These are phyloP conservation scores for Phthorimaea operculella DNA, from an alignment of 1,140 invertebrate genomes.

Conservation along the genomic window DNA sequence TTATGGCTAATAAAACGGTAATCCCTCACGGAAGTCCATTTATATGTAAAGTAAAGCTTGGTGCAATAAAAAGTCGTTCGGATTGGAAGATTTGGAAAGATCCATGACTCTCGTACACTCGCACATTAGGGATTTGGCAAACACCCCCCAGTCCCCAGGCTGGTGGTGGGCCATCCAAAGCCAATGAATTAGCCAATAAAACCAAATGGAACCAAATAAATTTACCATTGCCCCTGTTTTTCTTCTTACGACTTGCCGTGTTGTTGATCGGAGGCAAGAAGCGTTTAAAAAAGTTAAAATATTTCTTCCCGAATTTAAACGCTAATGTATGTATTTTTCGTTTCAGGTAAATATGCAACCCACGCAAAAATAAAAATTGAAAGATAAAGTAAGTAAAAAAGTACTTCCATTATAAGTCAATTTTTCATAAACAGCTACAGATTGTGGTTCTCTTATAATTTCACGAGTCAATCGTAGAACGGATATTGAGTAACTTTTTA, in stretches of 20 bases:
- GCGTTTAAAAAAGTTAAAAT: too few species aligned
- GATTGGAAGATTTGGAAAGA: conserved; percentile 20
- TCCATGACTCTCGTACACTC: conserved; percentile 6
- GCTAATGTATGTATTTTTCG: too few species aligned
- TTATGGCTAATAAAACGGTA: conserved; percentile 39
- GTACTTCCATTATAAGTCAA: too few species aligned
- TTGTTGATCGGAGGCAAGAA: neutral
- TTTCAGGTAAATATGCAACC: too few species aligned
- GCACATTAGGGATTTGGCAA: conserved; percentile 42
- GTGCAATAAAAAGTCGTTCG: conserved; percentile 41
- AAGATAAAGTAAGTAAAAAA: too few species aligned
- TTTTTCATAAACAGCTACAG: too few species aligned
- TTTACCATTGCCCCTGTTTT: conserved; percentile 49
- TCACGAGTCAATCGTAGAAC: too few species aligned
- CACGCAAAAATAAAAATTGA: too few species aligned
- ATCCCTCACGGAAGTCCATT: conserved; percentile 35
- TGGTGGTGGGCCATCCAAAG: conserved; percentile 26
- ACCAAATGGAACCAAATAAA: conserved; percentile 61
- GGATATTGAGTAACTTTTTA: too few species aligned
- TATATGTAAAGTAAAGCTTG: conserved; percentile 43
- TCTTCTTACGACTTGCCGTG: conserved; percentile 16
- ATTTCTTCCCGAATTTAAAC: too few species aligned
- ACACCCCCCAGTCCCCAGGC: conserved; percentile 20
- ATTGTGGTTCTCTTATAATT: too few species aligned
- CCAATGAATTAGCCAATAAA: conserved; percentile 63